Evolutionary conservation across 2,113 vertebrate genomes (phyloP).

Genomic region (Dendrocopos noguchii): DNA sequence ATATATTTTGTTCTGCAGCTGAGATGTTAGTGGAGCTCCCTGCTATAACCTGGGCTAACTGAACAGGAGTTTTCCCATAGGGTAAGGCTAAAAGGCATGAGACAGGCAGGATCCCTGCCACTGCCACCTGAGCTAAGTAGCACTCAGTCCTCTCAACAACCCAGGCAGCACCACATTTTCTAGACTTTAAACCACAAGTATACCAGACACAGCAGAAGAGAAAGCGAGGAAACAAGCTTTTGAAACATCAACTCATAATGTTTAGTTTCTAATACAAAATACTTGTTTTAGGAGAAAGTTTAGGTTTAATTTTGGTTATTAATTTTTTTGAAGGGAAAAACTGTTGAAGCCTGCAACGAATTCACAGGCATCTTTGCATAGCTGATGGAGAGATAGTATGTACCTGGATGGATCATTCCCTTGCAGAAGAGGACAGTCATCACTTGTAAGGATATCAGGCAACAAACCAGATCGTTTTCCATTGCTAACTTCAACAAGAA

Average conservation of each 20-base stretch:
- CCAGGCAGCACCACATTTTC: background rate
- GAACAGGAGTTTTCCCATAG: background rate
- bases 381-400: background rate
- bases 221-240: background rate
- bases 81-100: background rate
- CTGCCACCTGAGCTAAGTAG: background rate
- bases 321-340: background rate
- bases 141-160: background rate
- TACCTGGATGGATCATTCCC: background rate
- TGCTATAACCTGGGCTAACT: background rate
- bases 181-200: background rate
- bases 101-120: background rate
- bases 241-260: background rate
- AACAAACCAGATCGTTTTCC: background rate
- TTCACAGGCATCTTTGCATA: background rate
- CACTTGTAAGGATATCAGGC: background rate
- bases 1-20: background rate
- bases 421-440: background rate
- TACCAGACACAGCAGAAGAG: background rate
- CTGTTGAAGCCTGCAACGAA: background rate
- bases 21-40: background rate
- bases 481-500: background rate
- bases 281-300: background rate
- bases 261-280: background rate
- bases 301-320: rapidly evolving